Conservation (phyloP, 1,140 invertebrate species). For the Laodelphax striatellus region DNA sequence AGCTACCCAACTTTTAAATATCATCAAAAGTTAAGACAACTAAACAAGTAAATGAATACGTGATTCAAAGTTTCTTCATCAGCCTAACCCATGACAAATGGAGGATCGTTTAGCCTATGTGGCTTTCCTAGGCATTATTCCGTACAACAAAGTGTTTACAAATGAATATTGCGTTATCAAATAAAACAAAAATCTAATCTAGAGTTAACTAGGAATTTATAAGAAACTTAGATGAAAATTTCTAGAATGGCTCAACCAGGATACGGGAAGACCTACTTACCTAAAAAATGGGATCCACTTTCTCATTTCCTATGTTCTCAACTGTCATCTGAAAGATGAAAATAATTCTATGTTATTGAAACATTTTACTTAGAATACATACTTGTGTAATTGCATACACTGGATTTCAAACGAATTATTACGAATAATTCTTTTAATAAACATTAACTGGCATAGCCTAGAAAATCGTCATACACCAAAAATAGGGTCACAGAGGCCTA, state of each 20-base stretch:
- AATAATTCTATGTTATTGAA: not conserved
- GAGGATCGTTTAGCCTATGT: not conserved
- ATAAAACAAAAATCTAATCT: too few relatives aligned
- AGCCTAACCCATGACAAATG: conserved; percentile 3
- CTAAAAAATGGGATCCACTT: conserved; percentile 21
- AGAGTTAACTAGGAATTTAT: too few relatives aligned
- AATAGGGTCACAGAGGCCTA: conserved; percentile 21
- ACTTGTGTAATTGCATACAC: too few relatives aligned
- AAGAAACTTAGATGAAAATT: too few relatives aligned
- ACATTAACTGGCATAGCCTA: conserved; percentile 21
- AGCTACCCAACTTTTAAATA: too few relatives aligned
- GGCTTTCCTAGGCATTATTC: not conserved
- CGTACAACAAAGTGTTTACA: too few relatives aligned
- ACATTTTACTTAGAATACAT: not conserved
- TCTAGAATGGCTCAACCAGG: conserved; percentile 7
- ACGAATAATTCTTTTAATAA: not conserved
- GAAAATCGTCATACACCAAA: conserved; percentile 24
- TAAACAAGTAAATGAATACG: too few relatives aligned
- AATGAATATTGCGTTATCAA: too few relatives aligned
- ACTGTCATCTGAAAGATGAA: conserved; percentile 20
- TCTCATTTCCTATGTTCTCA: conserved; percentile 19
- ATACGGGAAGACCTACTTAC: conserved; percentile 21
- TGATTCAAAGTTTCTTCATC: too few relatives aligned
- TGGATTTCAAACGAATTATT: not conserved
- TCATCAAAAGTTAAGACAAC: too few relatives aligned